phyloP scores from a whole-genome alignment of 2,888 invertebrate species.

The Stenoptilia bipunctidactyla region DNA sequence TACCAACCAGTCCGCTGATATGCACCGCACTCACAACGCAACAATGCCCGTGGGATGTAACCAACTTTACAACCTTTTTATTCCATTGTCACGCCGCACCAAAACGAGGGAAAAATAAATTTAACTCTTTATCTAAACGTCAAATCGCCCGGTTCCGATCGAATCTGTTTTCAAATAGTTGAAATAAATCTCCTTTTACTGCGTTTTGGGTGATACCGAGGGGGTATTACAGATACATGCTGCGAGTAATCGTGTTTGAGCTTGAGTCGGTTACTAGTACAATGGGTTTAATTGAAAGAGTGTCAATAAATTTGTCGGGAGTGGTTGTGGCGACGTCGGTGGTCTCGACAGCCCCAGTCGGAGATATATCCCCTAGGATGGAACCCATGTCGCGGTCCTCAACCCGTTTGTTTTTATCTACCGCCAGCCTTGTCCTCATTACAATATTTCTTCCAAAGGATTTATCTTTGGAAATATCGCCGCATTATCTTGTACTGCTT shows the following conservation, averaged over 20 bases:
- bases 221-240: conserved; percentile 54
- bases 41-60: conserved; percentile 57
- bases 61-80: conserved; percentile 68
- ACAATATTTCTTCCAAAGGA: conserved; percentile 47
- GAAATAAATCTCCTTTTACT: conserved; percentile 72
- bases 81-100: conserved; percentile 65
- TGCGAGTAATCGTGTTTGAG: conserved; percentile 64
- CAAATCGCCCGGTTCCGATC: conserved; percentile 70
- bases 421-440: conserved; percentile 52
- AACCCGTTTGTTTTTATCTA: conserved; percentile 57
- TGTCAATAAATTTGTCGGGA: conserved; percentile 68
- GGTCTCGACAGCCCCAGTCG: conserved; percentile 50
- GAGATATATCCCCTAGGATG: conserved; percentile 41
- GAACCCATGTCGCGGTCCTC: conserved; percentile 42
- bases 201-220: conserved; percentile 48
- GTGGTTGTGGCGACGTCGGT: conserved; percentile 50
- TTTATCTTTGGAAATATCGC: conserved; percentile 44
- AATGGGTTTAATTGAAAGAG: conserved; percentile 70
- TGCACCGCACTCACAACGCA: conserved; percentile 37
- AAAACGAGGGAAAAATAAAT: conserved; percentile 64
- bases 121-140: conserved; percentile 70
- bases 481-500: conserved; percentile 27
- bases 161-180: conserved; percentile 71
- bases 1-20: conserved; percentile 37
- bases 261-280: conserved; percentile 57